These are phyloP conservation scores for Urocitellus parryii DNA, from an alignment of 2,113 vertebrate genomes.

Conservation along the genomic window DNA sequence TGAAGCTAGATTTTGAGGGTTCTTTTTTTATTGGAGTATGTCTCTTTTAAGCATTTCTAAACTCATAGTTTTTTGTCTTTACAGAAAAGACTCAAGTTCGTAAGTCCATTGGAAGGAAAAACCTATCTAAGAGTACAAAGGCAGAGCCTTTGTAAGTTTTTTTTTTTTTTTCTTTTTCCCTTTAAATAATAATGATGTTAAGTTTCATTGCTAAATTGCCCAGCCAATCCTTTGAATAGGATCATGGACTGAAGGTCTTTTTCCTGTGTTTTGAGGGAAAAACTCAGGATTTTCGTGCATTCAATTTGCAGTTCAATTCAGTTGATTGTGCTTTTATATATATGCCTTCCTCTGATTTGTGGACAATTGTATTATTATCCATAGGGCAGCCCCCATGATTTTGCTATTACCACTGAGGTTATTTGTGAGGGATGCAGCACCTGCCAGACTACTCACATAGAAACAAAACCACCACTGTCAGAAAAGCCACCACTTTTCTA, in stretches of 20 bases:
- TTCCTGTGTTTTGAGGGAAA: slow-evolving; percentile 41
- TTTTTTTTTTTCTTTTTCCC: background rate
- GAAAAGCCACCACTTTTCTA: background rate
- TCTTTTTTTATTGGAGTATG: background rate
- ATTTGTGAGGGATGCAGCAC: background rate
- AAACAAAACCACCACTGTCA: background rate
- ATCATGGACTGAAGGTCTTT: slow-evolving; percentile 35
- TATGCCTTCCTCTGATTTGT: background rate
- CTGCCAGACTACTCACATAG: background rate
- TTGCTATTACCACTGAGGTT: background rate
- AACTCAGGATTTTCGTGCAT: slow-evolving; percentile 28
- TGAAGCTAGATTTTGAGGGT: background rate
- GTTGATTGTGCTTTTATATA: background rate
- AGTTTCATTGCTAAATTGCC: slow-evolving; percentile 32
- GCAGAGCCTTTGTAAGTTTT: background rate
- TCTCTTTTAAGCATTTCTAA: background rate
- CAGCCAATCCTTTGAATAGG: background rate
- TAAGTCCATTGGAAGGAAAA: background rate
- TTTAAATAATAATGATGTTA: background rate
- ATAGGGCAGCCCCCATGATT: background rate
- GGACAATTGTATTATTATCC: background rate
- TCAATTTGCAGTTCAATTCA: slow-evolving; percentile 40
- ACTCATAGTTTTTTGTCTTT: background rate
- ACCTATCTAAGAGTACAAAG: background rate
- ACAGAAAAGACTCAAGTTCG: background rate